Percentiles rank a stretch among this genome's conserved stretches.
Conservation (phyloP, 2,888 invertebrate species). For the Callinectes sapidus region DNA sequence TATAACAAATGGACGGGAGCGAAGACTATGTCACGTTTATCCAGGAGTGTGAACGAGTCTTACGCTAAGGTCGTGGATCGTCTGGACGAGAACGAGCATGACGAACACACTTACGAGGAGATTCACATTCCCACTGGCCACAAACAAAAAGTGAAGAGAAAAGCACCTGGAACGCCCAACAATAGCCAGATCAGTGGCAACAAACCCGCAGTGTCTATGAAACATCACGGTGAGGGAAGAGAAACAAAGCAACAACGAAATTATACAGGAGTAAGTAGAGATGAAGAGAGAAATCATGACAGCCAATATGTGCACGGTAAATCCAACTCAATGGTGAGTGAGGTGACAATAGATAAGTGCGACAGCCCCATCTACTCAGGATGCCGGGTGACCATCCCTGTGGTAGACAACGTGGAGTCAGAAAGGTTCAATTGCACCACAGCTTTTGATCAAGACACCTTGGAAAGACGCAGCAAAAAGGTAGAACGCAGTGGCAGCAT, state of each 20-base stretch:
- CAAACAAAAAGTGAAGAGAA: constrained; percentile 51
- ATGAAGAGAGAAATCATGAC: not conserved
- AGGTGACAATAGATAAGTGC: constrained; percentile 53
- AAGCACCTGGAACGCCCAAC: constrained; percentile 42
- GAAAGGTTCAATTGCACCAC: not conserved
- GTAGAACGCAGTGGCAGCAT: constrained; percentile 61
- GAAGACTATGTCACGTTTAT: constrained; percentile 65
- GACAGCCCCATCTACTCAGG: constrained; percentile 63
- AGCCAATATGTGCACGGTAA: constrained; percentile 49
- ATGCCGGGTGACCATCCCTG: constrained; percentile 65
- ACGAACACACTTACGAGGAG: constrained; percentile 62
- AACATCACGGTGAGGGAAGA: not conserved
- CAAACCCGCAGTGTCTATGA: not conserved
- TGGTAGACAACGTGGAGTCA: constrained; percentile 46
- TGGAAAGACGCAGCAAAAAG: constrained; percentile 54
- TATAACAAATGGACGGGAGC: constrained; percentile 72
- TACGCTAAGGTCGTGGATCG: constrained; percentile 37
- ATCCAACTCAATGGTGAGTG: constrained; percentile 57
- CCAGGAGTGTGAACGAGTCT: constrained; percentile 24
- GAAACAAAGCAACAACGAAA: not conserved
- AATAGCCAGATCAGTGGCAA: not conserved
- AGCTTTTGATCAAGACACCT: constrained; percentile 64
- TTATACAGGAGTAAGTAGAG: not conserved
- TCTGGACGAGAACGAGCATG: not conserved
- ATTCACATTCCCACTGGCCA: constrained; percentile 52